A percentile compares a stretch with the other conserved stretches of the same genome.
phyloP scores from a whole-genome alignment of 1,140 invertebrate genomes.

The Cecropterus lyciades region DNA sequence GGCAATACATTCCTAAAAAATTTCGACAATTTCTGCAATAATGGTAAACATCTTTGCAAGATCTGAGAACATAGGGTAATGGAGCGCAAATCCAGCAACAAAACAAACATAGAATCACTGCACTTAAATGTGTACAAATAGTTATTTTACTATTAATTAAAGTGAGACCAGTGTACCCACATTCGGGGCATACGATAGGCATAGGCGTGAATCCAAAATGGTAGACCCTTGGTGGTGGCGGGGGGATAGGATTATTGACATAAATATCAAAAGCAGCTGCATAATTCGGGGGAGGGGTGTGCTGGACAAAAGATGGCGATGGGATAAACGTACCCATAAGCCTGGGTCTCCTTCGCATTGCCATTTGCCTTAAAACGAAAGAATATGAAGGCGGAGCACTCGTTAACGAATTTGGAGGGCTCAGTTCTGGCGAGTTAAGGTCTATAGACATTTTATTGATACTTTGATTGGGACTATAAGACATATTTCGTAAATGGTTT shows the following conservation, averaged over 20 bases:
- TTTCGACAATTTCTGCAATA: slow-evolving; percentile 73
- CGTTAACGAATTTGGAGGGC: slow-evolving; percentile 67
- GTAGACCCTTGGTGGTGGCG: slow-evolving; percentile 55
- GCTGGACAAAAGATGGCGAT: slow-evolving; percentile 71
- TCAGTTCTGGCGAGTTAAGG: slow-evolving; percentile 46
- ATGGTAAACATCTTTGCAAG: slow-evolving; percentile 78
- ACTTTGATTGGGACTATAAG: slow-evolving; percentile 14
- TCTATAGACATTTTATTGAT: slow-evolving; percentile 34
- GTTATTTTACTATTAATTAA: slow-evolving; percentile 63
- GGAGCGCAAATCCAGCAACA: slow-evolving; percentile 77
- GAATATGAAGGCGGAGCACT: slow-evolving; percentile 79
- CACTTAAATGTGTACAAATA: slow-evolving; percentile 72
- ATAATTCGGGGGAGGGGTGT: slow-evolving; percentile 74
- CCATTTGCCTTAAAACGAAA: slow-evolving; percentile 73
- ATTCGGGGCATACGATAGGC: slow-evolving; percentile 66
- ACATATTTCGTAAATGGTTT: slow-evolving; percentile 28
- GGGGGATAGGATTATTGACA: slow-evolving; percentile 59
- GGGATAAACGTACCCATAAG: slow-evolving; percentile 75
- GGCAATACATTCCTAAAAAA: slow-evolving; percentile 72
- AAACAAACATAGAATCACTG: slow-evolving; percentile 63
- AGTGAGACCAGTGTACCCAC: slow-evolving; percentile 69
- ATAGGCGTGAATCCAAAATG: slow-evolving; percentile 67
- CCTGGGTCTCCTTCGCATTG: slow-evolving; percentile 60
- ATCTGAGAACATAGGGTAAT: slow-evolving; percentile 68
- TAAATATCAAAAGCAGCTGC: slow-evolving; percentile 75